Evolutionary conservation across 2,888 invertebrate species (phyloP), one percentile per base, ranked within the genome.

Genomic region (Metacarcinus magister): DNA sequence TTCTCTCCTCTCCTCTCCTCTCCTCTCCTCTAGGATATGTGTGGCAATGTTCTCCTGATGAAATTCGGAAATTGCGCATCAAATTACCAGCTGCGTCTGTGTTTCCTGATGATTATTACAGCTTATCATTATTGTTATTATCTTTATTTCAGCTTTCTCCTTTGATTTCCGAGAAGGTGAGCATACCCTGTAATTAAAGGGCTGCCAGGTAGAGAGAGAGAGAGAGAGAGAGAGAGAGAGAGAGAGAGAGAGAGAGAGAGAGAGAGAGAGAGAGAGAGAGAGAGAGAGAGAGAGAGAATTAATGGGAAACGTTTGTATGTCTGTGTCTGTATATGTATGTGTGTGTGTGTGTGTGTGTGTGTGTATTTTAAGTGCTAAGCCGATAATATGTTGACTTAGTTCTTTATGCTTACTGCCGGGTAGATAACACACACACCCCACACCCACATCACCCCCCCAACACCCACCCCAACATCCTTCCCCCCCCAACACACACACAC

Each of bases 281-380:
- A 54, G 54, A 54, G 54, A 54, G 54, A 54, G 54, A 54, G 54
- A 54, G 54, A 54, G 54, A 54, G 67, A 4, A 67, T n/a, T n/a
- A n/a, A 23, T 67, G 23, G n/a, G 67, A 67, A n/a, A n/a, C 75
- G n/a, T 75, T 7, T 75, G 75, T 75, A n/a, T 0, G 75, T 75
- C n/a, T 75, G 75, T n/a, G 19, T 75, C n/a, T 75, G 23, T 75
- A n/a, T 75, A n/a, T 75, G 75, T 75, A 0, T 75, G n/a, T 75
- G 75, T 75, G 75, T 75, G 75, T 75, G 75, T 75, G 75, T 75
- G 75, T 75, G 75, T 75, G 75, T 75, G 75, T 75, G 75, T 75
- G 75, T 75, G 75, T 75, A n/a, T 54, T 19, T 54, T 13, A 2
- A 13, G 54, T 54, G 54, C 54, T 54, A 54, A 19, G 54, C 54